Evolutionary conservation across 1,140 invertebrate species (phyloP).

Genomic region (Pissodes strobi): DNA sequence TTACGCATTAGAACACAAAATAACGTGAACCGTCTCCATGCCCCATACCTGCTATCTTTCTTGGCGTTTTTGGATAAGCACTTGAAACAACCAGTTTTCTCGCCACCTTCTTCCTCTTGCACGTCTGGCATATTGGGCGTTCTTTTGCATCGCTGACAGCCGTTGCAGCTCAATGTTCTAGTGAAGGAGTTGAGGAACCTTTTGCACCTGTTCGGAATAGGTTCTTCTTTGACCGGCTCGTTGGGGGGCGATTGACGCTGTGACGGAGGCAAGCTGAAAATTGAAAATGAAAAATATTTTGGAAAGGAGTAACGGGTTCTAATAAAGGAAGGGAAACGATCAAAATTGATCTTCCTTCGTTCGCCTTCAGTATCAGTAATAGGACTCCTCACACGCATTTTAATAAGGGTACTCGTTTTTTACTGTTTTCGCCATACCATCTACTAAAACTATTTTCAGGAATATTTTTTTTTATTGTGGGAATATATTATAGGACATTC

Average conservation of each 20-base stretch:
- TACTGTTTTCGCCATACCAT: too few relatives aligned
- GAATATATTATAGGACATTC: too few relatives aligned
- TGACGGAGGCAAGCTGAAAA: constrained; percentile 47
- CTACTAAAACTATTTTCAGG: too few relatives aligned
- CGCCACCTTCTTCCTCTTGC: constrained; percentile 19
- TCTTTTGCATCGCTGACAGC: constrained; percentile 32
- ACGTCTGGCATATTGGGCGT: constrained; percentile 11
- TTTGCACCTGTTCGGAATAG: constrained; percentile 36
- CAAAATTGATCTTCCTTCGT: too few relatives aligned
- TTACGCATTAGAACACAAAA: background rate
- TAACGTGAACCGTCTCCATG: background rate
- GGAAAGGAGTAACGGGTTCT: too few relatives aligned
- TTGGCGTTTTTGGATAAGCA: background rate
- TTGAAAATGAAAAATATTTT: too few relatives aligned
- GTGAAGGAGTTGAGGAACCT: constrained; percentile 42
- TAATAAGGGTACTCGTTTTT: too few relatives aligned
- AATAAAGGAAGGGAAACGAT: too few relatives aligned
- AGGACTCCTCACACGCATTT: too few relatives aligned
- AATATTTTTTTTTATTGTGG: too few relatives aligned
- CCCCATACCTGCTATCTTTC: background rate
- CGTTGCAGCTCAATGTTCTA: constrained; percentile 42
- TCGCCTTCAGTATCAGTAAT: too few relatives aligned
- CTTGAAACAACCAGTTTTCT: constrained; percentile 24
- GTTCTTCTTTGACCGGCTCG: constrained; percentile 35
- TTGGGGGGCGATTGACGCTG: constrained; percentile 31